Evolutionary conservation across 2,888 invertebrate genomes (phyloP), one percentile per base, ranked within the genome.

Genomic region (Cryptus viduatorius): DNA sequence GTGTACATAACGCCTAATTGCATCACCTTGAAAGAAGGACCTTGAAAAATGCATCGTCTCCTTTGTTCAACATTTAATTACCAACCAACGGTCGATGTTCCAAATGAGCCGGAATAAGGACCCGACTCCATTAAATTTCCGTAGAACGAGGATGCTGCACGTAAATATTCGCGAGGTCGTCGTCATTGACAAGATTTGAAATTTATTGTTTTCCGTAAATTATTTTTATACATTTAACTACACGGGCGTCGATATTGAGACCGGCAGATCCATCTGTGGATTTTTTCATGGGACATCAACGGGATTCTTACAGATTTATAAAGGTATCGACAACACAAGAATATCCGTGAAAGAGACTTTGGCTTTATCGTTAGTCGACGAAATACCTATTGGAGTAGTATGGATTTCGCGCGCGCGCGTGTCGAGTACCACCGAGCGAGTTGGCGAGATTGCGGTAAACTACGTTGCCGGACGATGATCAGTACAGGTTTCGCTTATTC

Each of bases 1-100:
- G 61, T 61, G 73, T 79, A 79, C 73, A 79, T 73, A 73, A 73
- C 69, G 44, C 77, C 79, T 83, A 83, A 83, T 83, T 83, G 82
- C 82, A 61, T 83, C 72, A 83, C 82, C 78, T 83, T 79, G 73
- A 50, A 68, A 50, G 73, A 44, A 44, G 64, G 46, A 73, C 79
- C 79, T 79, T 83, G 79, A 69, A 79, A 78, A 53, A 73, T 75
- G 59, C 68, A 69, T 75, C 48, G 59, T 53, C 64, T 59, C 71
- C 72, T 72, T 72, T 72, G 82, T 72, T 65, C 72, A 68, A 73
- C 67, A 24, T 72, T 59, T 48, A 78, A 82, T 82, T 82, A 68
- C 59, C 59, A 50, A 37, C 37, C 53, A n/a, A 56, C 61, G 56
- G 14, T 53, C 61, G 56, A 7, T 31, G 44, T 61, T 50, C 50